phyloP scores from a whole-genome alignment of 1,140 invertebrate genomes.

The Hypothenemus hampei region DNA sequence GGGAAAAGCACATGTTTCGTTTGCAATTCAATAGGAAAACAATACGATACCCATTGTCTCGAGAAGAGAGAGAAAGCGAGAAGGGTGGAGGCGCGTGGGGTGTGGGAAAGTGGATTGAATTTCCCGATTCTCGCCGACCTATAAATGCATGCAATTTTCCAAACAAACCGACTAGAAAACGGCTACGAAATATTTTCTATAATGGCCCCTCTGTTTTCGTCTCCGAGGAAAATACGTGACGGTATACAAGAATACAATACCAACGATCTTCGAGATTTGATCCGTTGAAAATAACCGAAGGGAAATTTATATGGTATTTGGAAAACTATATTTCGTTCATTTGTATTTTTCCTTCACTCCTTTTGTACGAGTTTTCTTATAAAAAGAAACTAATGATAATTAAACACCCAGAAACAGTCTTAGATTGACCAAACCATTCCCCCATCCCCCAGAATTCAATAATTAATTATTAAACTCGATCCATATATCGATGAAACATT shows the following conservation, averaged over 20 bases:
- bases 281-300: conserved; percentile 9
- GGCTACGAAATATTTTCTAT: conserved; percentile 28
- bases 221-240: conserved; percentile 18
- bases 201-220: conserved; percentile 28
- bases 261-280: conserved; percentile 21
- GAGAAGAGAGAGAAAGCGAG: conserved; percentile 7
- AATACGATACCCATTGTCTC: conserved; percentile 27
- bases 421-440: too few relatives aligned
- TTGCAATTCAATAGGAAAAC: conserved; percentile 31
- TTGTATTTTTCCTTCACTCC: not conserved
- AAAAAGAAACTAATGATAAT: too few relatives aligned
- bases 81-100: not conserved
- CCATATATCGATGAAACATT: too few relatives aligned
- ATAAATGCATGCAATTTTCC: conserved; percentile 31
- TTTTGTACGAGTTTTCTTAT: not conserved
- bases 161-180: conserved; percentile 30
- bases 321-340: not conserved
- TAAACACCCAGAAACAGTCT: too few relatives aligned
- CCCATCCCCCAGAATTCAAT: too few relatives aligned
- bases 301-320: conserved; percentile 6
- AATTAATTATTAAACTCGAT: too few relatives aligned
- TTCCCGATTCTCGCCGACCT: conserved; percentile 26
- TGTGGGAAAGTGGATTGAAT: conserved; percentile 26
- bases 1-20: conserved; percentile 30
- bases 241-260: conserved; percentile 21